phyloP scores from a whole-genome alignment of 2,113 vertebrate species.

The Chlorodrepanis virens region DNA sequence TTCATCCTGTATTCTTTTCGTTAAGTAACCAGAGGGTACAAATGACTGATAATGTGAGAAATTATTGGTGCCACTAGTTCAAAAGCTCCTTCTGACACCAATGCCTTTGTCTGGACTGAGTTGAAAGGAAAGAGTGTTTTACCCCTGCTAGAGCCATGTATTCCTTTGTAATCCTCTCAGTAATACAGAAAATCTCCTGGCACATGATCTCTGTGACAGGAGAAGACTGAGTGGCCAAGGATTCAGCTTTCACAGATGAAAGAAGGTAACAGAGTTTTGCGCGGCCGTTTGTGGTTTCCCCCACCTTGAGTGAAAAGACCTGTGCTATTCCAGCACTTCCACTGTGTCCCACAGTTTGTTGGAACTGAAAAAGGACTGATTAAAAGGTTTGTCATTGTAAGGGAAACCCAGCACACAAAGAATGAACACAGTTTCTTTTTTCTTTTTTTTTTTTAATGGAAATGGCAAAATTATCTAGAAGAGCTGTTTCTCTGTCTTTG shows the following conservation, averaged over 20 bases:
- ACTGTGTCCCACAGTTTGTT: not conserved
- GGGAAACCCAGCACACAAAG: not conserved
- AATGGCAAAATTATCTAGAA: not conserved
- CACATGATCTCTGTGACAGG: fast-evolving
- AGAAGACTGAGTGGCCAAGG: not conserved
- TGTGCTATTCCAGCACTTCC: not conserved
- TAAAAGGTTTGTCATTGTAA: not conserved
- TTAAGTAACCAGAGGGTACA: not conserved
- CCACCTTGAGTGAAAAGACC: not conserved
- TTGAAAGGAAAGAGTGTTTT: not conserved
- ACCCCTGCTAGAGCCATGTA: not conserved
- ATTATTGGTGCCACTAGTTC: not conserved
- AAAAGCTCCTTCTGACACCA: not conserved
- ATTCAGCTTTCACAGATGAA: not conserved
- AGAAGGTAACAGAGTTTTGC: not conserved
- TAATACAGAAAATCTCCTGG: not conserved
- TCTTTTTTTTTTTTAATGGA: not conserved
- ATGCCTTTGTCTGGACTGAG: not conserved
- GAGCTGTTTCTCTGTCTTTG: not conserved
- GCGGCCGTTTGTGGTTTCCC: not conserved
- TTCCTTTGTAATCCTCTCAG: not conserved
- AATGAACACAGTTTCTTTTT: not conserved
- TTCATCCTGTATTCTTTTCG: not conserved
- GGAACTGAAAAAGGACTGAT: not conserved
- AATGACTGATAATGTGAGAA: not conserved